Evolutionary conservation across 2,113 vertebrate genomes (phyloP), one percentile per base, ranked within the genome.

Genomic region (Eubucco bourcierii): DNA sequence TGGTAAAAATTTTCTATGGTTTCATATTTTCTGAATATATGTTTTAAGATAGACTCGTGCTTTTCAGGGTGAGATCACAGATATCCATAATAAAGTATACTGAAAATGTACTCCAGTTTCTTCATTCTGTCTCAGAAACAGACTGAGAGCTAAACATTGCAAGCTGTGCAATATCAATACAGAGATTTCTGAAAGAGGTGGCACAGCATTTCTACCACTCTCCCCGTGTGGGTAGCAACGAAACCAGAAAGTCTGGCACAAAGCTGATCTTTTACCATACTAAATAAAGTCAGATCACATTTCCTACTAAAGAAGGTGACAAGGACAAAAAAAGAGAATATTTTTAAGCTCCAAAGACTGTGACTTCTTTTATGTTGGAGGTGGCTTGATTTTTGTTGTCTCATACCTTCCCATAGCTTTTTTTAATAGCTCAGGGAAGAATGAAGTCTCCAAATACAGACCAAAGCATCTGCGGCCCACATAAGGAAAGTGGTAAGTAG

Each of bases 391-490:
- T 92, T 93, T 82, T 84, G 55, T 41, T 65, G 55, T 41, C 41
- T 11, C 15, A 20, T 59, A 76, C 31, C 46, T 81, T 58, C n/a
- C 33, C 46, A 58, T 10, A 66, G 83, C 55, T n/a, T 53, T 58
- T 55, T 78, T 87, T 90, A 63, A 80, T 50, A 55, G 37, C 13
- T 75, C 44, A 67, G 53, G 67, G 75, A 67, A 84, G 71, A 87
- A 84, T 59, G 33, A 78, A 65, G 12, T 52, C 46, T 79, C 50
- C 88, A 76, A 93, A 94, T 60, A 67, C 2, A 82, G 63, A 37
- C 63, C 88, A 89, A 56, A 28, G 88, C 87, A 95, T 95, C 92
- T 93, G 92, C 53, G 77, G 34, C 19, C 67, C 92, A 96, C 84
- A 93, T 80, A 94, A 90, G 28, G 46, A 90, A 82, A 93, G 63